Percentiles rank a stretch among this genome's conserved stretches.
Evolutionary conservation across 1,140 invertebrate genomes (phyloP).

Genomic region (Portunus trituberculatus): DNA sequence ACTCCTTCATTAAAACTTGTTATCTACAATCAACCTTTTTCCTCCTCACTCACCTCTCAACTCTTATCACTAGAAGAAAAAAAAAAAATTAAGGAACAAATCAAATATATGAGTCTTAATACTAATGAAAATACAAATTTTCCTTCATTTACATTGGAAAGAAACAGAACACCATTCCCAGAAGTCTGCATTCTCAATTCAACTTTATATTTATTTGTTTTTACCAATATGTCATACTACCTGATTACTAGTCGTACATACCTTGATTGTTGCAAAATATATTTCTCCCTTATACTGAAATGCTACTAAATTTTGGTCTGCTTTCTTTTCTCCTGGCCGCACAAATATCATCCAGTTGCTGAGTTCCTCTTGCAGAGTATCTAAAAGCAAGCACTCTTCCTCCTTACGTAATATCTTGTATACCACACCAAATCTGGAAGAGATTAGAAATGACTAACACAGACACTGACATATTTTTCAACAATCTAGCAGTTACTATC

Average conservation of each 20-base stretch:
- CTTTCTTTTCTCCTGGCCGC: conserved; percentile 79
- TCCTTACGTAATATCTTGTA: conserved; percentile 78
- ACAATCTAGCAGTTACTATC: background rate
- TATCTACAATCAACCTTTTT: too few relatives aligned
- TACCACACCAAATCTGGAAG: conserved; percentile 72
- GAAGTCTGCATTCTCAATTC: background rate
- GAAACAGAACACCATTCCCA: background rate
- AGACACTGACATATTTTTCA: too few relatives aligned
- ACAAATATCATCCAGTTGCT: conserved; percentile 83
- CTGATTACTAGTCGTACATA: conserved; percentile 64
- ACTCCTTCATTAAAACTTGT: too few relatives aligned
- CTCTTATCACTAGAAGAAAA: too few relatives aligned
- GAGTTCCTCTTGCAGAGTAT: conserved; percentile 79
- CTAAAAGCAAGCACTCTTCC: conserved; percentile 78
- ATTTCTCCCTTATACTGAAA: conserved; percentile 80
- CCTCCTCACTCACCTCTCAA: too few relatives aligned
- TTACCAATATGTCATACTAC: background rate
- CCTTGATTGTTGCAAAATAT: conserved; percentile 81
- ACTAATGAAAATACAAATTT: too few relatives aligned
- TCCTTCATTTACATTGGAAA: too few relatives aligned
- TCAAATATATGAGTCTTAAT: too few relatives aligned
- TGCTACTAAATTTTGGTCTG: conserved; percentile 81
- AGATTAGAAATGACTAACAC: background rate
- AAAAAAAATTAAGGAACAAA: too few relatives aligned
- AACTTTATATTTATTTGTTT: too few relatives aligned